Percentiles rank a stretch among this genome's conserved stretches.
Conservation (phyloP, 2,797 vertebrate genomes). For the Coilia nasus region DNA sequence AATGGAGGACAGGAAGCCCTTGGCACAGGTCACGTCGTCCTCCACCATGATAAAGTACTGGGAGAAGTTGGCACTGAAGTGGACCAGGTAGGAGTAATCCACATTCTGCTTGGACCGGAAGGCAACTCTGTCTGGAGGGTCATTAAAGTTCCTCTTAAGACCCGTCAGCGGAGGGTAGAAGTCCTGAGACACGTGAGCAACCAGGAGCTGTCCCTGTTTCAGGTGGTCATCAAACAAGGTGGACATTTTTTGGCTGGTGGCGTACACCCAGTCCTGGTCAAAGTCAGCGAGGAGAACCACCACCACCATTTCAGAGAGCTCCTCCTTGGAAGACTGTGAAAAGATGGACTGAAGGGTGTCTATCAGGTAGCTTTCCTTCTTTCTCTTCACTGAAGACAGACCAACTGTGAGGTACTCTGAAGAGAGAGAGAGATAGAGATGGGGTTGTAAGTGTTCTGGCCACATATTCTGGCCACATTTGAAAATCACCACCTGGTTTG, state of each 20-base stretch:
- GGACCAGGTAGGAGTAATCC: conserved; percentile 82
- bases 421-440: not conserved
- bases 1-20: conserved; percentile 78
- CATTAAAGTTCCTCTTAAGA: conserved; percentile 79
- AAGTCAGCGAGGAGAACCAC: conserved; percentile 82
- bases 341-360: conserved; percentile 81
- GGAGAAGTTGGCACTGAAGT: conserved; percentile 77
- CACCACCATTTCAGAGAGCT: conserved; percentile 80
- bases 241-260: conserved; percentile 54
- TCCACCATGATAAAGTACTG: conserved; percentile 87
- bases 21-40: conserved; percentile 75
- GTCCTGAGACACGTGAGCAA: conserved; percentile 69
- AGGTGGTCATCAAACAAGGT: conserved; percentile 68
- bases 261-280: conserved; percentile 68
- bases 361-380: conserved; percentile 72
- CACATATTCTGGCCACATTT: too few relatives aligned
- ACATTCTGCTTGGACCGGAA: conserved; percentile 88
- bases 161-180: conserved; percentile 71
- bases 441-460: not conserved
- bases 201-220: conserved; percentile 73
- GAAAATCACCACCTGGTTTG: not conserved
- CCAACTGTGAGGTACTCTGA: conserved; percentile 83
- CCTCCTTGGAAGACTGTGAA: conserved; percentile 72
- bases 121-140: conserved; percentile 71
- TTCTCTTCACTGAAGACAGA: conserved; percentile 73